Conservation (phyloP, 2,113 vertebrate species). For the Esox niger region DNA sequence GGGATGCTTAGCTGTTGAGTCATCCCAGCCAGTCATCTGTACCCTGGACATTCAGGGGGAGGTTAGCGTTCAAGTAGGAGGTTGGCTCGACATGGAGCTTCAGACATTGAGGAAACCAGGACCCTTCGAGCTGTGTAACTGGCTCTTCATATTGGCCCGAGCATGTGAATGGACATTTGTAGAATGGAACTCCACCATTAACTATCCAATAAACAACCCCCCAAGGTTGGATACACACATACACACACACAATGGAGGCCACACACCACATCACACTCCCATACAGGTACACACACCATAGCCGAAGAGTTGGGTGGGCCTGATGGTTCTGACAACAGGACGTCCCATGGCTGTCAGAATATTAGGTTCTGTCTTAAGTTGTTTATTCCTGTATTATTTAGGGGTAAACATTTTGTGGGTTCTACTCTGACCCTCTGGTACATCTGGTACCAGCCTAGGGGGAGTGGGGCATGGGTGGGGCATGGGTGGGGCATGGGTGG, state of each 20-base stretch:
- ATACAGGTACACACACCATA: constrained; percentile 13
- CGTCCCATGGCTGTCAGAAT: constrained; percentile 42
- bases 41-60: constrained; percentile 48
- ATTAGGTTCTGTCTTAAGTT: constrained; percentile 23
- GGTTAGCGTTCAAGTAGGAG: neutral
- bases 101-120: constrained; percentile 34
- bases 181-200: constrained; percentile 52
- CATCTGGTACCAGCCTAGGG: neutral
- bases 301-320: constrained; percentile 52
- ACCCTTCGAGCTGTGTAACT: neutral
- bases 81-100: constrained; percentile 37
- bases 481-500: too few relatives aligned
- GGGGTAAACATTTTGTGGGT: neutral
- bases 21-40: constrained; percentile 46
- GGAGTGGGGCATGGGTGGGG: neutral
- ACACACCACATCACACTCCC: constrained; percentile 26
- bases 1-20: constrained; percentile 62
- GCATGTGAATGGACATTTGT: constrained; percentile 48
- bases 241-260: constrained; percentile 34
- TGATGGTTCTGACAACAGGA: constrained; percentile 60
- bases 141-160: constrained; percentile 15
- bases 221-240: constrained; percentile 34
- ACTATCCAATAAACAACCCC: constrained; percentile 11
- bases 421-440: constrained; percentile 5
- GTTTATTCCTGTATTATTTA: constrained; percentile 22